Percentiles rank a stretch among this genome's conserved stretches.
These are phyloP conservation scores for Hyperoplus immaculatus DNA, from an alignment of 2,797 vertebrate genomes.

Conservation along the genomic window DNA sequence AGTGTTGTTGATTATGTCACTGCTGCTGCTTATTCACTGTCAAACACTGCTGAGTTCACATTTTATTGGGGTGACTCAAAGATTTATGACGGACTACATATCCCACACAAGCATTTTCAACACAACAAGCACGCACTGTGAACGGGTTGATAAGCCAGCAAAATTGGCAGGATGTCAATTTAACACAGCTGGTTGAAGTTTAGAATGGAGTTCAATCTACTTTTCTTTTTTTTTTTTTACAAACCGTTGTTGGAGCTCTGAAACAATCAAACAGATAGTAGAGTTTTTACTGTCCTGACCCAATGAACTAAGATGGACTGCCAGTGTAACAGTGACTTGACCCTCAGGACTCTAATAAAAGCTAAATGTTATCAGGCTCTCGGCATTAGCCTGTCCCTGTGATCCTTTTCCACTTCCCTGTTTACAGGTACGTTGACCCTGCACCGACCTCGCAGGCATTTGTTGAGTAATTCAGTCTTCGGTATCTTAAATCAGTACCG, in stretches of 20 bases:
- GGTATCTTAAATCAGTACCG: constrained; percentile 45
- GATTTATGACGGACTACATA: constrained; percentile 53
- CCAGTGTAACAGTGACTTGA: constrained; percentile 59
- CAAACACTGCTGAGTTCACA: constrained; percentile 65
- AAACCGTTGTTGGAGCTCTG: constrained; percentile 21
- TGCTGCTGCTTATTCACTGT: constrained; percentile 45
- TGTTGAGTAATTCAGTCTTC: constrained; percentile 49
- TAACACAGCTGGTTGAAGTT: constrained; percentile 59
- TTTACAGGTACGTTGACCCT: constrained; percentile 75
- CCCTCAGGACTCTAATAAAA: constrained; percentile 65
- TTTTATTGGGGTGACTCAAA: constrained; percentile 37
- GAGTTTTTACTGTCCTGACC: constrained; percentile 10
- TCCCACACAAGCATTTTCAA: constrained; percentile 55
- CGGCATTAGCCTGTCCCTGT: constrained; percentile 43
- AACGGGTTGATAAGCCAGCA: constrained; percentile 52
- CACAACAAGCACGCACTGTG: constrained; percentile 33
- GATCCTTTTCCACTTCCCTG: constrained; percentile 53
- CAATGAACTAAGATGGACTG: constrained; percentile 45
- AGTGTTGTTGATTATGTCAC: constrained; percentile 69
- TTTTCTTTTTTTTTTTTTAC: constrained; percentile 11
- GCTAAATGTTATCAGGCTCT: constrained; percentile 75
- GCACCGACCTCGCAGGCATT: constrained; percentile 61
- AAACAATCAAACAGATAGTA: constrained; percentile 36
- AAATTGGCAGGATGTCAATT: constrained; percentile 45
- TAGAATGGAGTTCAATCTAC: constrained; percentile 25